Evolutionary conservation across 2,888 invertebrate genomes (phyloP), one percentile per base, ranked within the genome.

Genomic region (Latrodectus elegans): DNA sequence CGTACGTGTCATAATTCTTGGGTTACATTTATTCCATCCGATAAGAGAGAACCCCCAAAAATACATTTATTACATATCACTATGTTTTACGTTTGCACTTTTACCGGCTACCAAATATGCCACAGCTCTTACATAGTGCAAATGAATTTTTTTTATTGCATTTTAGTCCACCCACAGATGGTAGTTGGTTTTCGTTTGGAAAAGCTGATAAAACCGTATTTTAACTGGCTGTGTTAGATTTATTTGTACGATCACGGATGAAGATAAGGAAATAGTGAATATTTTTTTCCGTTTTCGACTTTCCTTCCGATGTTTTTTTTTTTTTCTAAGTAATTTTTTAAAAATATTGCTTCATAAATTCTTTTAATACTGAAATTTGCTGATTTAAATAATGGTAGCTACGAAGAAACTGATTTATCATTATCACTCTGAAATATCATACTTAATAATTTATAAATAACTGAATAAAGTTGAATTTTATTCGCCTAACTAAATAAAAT

Each of bases 1-100:
- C 78, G 60, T 79, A 89, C 89, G 89, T 86, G 86, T 89, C 89
- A 89, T 89, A 89, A 89, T 84, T 89, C 89, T 88, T 88, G 79
- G 81, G 72, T 70, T 17, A 70, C 80, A 76, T 86, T 86, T 76
- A 65, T 78, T 52, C 74, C 26, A 79, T 79, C 79, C 85, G 85
- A 85, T 85, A 85, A 85, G 85, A 55, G 10, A 55, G 10, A 38
- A 38, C 38, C 79, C 67, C 80, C 86, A 87, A 87, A 87, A 87
- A 87, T 87, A 87, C 86, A 87, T 87, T 87, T 87, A 87, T 87
- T 87, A 87, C 86, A 55, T 87, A 87, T 87, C 86, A 81, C 86
- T 82, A 51, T 77, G 76, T 82, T 87, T 87, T 87, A 80, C 85
- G 79, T 85, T 85, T 79, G 84, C 78, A 85, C 79, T 80, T 72